phyloP scores from a whole-genome alignment of 2,888 invertebrate species.

The Anthoptus insignis region DNA sequence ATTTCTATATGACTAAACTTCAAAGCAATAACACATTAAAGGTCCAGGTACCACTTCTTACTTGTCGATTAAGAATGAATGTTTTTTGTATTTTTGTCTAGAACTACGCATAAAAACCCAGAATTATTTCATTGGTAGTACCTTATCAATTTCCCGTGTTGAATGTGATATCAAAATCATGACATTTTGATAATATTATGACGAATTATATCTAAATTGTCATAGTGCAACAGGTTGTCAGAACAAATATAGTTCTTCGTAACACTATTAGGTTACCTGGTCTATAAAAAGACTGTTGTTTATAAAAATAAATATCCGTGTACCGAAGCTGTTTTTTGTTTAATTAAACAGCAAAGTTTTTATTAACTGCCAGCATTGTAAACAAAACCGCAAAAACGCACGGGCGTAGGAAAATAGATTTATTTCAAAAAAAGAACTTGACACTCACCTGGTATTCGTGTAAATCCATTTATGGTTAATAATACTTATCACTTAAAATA shows the following conservation, averaged over 20 bases:
- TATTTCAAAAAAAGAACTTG: conserved; percentile 26
- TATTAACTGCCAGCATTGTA: not conserved
- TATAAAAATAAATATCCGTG: conserved; percentile 26
- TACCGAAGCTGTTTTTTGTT: conserved; percentile 13
- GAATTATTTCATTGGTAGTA: too few species aligned
- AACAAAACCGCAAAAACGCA: conserved; percentile 11
- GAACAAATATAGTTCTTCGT: not conserved
- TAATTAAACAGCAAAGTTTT: conserved; percentile 14
- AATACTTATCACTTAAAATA: conserved; percentile 40
- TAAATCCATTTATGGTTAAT: conserved; percentile 69
- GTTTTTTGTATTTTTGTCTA: too few species aligned
- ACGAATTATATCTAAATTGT: not conserved
- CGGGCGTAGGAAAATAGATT: conserved; percentile 17
- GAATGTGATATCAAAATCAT: too few species aligned
- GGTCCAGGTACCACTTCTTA: too few species aligned
- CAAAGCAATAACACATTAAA: too few species aligned
- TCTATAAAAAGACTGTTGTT: conserved; percentile 6
- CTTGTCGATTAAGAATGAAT: too few species aligned
- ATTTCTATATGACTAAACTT: too few species aligned
- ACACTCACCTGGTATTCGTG: conserved; percentile 79
- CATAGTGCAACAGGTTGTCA: not conserved
- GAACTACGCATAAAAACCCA: too few species aligned
- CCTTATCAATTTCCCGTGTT: too few species aligned
- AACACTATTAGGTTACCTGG: not conserved
- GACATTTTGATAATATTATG: too few species aligned